Evolutionary conservation across 1,140 invertebrate genomes (phyloP).

Genomic region (Scaptodrosophila lebanonensis): DNA sequence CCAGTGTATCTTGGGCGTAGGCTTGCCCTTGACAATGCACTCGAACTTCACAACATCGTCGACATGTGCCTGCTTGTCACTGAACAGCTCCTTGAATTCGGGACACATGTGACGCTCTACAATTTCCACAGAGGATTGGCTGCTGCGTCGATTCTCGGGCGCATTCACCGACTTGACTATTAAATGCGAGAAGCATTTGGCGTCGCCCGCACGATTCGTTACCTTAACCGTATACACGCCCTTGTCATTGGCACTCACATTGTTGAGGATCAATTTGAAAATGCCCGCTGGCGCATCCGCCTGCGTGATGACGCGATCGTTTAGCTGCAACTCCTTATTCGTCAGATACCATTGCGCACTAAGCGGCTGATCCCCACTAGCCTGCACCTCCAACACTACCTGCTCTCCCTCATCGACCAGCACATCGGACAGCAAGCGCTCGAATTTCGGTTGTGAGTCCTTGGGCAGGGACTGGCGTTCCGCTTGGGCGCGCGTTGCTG

Average conservation of each 20-base stretch:
- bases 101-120: slow-evolving; percentile 81
- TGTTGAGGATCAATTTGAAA: slow-evolving; percentile 80
- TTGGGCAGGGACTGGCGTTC: slow-evolving; percentile 70
- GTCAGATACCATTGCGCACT: slow-evolving; percentile 87
- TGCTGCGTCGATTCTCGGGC: slow-evolving; percentile 55
- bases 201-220: slow-evolving; percentile 84
- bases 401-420: slow-evolving; percentile 83
- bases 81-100: slow-evolving; percentile 82
- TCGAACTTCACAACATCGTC: slow-evolving; percentile 91
- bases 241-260: slow-evolving; percentile 81
- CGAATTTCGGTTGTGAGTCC: slow-evolving; percentile 82
- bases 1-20: slow-evolving; percentile 90
- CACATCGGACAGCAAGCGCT: slow-evolving; percentile 83
- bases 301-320: slow-evolving; percentile 78
- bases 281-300: slow-evolving; percentile 79
- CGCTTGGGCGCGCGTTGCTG: slow-evolving; percentile 54
- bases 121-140: slow-evolving; percentile 77
- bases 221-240: slow-evolving; percentile 89
- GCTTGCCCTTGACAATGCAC: slow-evolving; percentile 86
- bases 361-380: slow-evolving; percentile 85
- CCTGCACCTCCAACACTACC: slow-evolving; percentile 84
- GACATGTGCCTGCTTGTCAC: slow-evolving; percentile 88
- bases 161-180: slow-evolving; percentile 82
- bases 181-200: slow-evolving; percentile 87
- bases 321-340: slow-evolving; percentile 80